A percentile compares a stretch with the other conserved stretches of the same genome.
These are phyloP conservation scores for Eremobia ochroleuca DNA, from an alignment of 2,888 invertebrate species.

Conservation along the genomic window DNA sequence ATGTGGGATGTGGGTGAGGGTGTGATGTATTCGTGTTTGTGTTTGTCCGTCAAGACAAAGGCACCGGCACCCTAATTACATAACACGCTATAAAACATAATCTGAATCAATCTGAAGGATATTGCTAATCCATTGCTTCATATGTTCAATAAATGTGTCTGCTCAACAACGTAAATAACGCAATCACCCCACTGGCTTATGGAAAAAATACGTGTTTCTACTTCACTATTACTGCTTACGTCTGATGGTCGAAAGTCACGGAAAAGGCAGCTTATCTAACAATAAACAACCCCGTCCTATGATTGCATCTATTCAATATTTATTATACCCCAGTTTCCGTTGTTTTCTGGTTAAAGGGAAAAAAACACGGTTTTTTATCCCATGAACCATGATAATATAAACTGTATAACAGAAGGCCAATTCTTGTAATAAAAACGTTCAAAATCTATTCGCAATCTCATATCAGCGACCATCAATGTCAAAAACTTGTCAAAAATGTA, in stretches of 20 bases:
- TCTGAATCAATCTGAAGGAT: too few species aligned
- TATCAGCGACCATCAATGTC: too few species aligned
- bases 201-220: not conserved
- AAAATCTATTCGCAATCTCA: too few species aligned
- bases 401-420: too few species aligned
- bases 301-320: conserved; percentile 41
- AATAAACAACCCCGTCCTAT: conserved; percentile 9
- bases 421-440: too few species aligned
- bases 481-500: too few species aligned
- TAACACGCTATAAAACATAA: too few species aligned
- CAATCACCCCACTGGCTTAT: not conserved
- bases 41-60: too few species aligned
- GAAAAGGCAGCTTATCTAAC: conserved; percentile 41
- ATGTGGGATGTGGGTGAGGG: too few species aligned
- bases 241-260: conserved; percentile 36
- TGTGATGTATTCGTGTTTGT: too few species aligned
- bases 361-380: conserved; percentile 8
- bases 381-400: not conserved
- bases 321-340: conserved; percentile 1
- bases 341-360: conserved; percentile 6
- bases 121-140: too few species aligned
- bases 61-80: too few species aligned
- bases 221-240: not conserved
- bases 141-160: not conserved
- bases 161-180: not conserved